A percentile compares a stretch with the other conserved stretches of the same genome.
Evolutionary conservation across 2,113 vertebrate species (phyloP).

Genomic region (Sminthopsis crassicaudata): DNA sequence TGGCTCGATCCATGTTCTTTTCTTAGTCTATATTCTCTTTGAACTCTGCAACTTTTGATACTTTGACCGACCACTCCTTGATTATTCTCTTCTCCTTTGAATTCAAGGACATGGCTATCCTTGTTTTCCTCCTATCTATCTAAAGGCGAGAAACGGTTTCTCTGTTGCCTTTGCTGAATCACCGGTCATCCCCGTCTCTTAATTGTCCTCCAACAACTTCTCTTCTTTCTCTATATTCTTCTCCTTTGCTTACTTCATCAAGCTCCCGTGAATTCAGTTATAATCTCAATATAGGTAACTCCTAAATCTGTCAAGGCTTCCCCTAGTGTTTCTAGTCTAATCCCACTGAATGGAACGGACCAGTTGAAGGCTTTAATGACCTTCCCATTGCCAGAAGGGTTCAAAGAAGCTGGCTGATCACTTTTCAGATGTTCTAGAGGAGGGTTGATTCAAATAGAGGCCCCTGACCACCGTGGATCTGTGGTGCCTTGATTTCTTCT

Average conservation of each 20-base stretch:
- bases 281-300: not conserved
- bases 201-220: not conserved
- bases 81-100: not conserved
- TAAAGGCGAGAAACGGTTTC: not conserved
- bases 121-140: not conserved
- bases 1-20: not conserved
- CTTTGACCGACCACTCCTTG: not conserved
- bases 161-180: not conserved
- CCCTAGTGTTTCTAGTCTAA: not conserved
- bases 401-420: not conserved
- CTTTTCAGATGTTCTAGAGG: not conserved
- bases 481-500: not conserved
- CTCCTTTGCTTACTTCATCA: not conserved
- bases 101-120: not conserved
- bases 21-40: not conserved
- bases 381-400: not conserved
- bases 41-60: not conserved
- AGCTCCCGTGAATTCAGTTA: not conserved
- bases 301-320: not conserved
- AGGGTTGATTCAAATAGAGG: not conserved
- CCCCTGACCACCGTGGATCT: not conserved
- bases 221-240: not conserved
- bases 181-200: not conserved
- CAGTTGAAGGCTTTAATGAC: not conserved
- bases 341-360: not conserved